Conservation (phyloP, 1,140 invertebrate species). For the Cydia amplana region DNA sequence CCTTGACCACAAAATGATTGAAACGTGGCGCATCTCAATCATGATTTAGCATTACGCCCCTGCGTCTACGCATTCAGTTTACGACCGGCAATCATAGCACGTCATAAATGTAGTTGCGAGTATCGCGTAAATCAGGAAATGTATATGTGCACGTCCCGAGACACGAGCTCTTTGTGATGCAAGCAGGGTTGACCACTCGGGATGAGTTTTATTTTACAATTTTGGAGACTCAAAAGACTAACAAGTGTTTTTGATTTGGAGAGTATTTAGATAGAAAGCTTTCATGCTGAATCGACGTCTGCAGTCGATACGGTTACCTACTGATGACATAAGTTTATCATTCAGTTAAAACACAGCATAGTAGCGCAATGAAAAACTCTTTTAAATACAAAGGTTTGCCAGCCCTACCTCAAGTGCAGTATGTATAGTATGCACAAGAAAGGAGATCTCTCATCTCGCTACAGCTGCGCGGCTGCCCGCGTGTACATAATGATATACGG, state of each 20-base stretch:
- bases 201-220: background rate
- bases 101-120: constrained; percentile 19
- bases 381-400: background rate
- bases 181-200: background rate
- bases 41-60: constrained; percentile 18
- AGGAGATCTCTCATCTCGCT: constrained; percentile 59
- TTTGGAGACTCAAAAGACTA: background rate
- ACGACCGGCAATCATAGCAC: constrained; percentile 17
- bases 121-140: constrained; percentile 20
- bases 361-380: background rate
- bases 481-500: constrained; percentile 65
- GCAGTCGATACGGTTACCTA: background rate
- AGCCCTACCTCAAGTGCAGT: constrained; percentile 5
- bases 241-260: background rate
- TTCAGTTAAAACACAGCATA: background rate
- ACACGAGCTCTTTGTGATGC: background rate
- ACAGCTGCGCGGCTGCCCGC: constrained; percentile 50
- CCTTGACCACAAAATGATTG: constrained; percentile 5
- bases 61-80: constrained; percentile 7
- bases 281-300: background rate
- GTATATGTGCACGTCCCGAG: background rate
- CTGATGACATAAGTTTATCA: background rate
- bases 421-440: constrained; percentile 46
- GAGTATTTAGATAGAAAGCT: background rate
- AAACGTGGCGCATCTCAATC: constrained; percentile 9